These are phyloP conservation scores for Drosophila mulleri DNA, from an alignment of 2,888 invertebrate species.

Conservation along the genomic window DNA sequence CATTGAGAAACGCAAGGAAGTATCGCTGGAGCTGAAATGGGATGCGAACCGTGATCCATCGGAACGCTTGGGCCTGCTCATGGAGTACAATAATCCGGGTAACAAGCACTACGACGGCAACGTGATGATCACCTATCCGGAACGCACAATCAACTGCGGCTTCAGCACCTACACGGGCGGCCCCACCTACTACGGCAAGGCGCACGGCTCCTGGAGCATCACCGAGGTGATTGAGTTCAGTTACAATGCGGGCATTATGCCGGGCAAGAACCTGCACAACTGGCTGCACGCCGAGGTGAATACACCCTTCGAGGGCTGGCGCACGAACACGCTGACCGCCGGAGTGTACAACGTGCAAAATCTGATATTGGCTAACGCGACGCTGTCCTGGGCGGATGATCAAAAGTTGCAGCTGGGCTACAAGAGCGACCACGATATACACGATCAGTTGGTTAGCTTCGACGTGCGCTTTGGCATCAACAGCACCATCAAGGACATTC, in stretches of 20 bases:
- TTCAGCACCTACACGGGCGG: conserved; percentile 86
- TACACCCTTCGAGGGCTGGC: conserved; percentile 87
- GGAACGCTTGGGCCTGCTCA: conserved; percentile 86
- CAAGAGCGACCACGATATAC: conserved; percentile 86
- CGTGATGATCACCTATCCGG: conserved; percentile 90
- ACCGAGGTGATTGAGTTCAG: conserved; percentile 86
- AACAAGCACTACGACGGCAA: conserved; percentile 88
- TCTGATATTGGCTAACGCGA: conserved; percentile 86
- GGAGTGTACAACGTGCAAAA: conserved; percentile 86
- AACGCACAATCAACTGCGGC: conserved; percentile 89
- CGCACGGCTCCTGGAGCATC: conserved; percentile 90
- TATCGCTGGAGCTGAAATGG: conserved; percentile 92
- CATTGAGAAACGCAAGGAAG: conserved; percentile 87
- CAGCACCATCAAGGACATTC: conserved; percentile 87
- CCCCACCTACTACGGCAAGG: conserved; percentile 84
- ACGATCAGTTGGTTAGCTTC: conserved; percentile 84
- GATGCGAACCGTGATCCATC: conserved; percentile 94
- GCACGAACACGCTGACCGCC: conserved; percentile 86
- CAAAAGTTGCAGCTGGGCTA: conserved; percentile 87
- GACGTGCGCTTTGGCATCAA: conserved; percentile 86
- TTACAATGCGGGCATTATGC: conserved; percentile 81
- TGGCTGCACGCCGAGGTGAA: conserved; percentile 85
- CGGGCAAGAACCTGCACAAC: conserved; percentile 77
- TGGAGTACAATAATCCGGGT: conserved; percentile 88
- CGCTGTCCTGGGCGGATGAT: conserved; percentile 87